Percentiles rank a stretch among this genome's conserved stretches.
These are phyloP conservation scores for Theocolax elegans DNA, from an alignment of 1,140 invertebrate genomes.

Conservation along the genomic window DNA sequence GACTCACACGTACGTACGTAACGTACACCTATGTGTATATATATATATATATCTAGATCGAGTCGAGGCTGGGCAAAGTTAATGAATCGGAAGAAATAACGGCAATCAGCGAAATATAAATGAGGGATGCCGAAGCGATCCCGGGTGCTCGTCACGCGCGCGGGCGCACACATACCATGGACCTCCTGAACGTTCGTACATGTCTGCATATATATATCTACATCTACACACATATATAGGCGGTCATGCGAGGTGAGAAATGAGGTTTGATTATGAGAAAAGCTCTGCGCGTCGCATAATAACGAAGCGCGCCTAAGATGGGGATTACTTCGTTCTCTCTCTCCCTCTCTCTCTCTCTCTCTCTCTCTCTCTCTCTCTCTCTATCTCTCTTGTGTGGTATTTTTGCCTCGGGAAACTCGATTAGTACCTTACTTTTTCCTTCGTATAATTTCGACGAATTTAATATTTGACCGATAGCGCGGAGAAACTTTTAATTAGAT, in stretches of 20 bases:
- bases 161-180: slow-evolving; percentile 21
- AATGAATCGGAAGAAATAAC: slow-evolving; percentile 67
- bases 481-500: slow-evolving; percentile 16
- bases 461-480: not conserved
- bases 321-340: slow-evolving; percentile 5
- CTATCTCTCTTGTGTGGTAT: not conserved
- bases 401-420: slow-evolving; percentile 16
- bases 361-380: too few relatives aligned
- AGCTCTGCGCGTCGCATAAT: slow-evolving; percentile 48
- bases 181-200: slow-evolving; percentile 2
- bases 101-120: slow-evolving; percentile 67
- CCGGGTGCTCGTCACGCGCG: slow-evolving; percentile 61
- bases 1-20: not conserved
- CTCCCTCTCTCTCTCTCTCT: too few relatives aligned
- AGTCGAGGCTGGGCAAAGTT: slow-evolving; percentile 47
- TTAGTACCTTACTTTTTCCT: not conserved
- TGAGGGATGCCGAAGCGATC: slow-evolving; percentile 56
- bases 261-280: slow-evolving; percentile 61
- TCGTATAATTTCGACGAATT: slow-evolving; percentile 2
- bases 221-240: not conserved
- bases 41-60: too few relatives aligned
- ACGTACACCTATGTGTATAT: not conserved
- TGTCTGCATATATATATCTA: not conserved
- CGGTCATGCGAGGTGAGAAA: slow-evolving; percentile 53
- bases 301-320: slow-evolving; percentile 18